Percentiles rank a stretch among this genome's conserved stretches.
phyloP scores from a whole-genome alignment of 2,113 vertebrate genomes.

The Tyto alba region DNA sequence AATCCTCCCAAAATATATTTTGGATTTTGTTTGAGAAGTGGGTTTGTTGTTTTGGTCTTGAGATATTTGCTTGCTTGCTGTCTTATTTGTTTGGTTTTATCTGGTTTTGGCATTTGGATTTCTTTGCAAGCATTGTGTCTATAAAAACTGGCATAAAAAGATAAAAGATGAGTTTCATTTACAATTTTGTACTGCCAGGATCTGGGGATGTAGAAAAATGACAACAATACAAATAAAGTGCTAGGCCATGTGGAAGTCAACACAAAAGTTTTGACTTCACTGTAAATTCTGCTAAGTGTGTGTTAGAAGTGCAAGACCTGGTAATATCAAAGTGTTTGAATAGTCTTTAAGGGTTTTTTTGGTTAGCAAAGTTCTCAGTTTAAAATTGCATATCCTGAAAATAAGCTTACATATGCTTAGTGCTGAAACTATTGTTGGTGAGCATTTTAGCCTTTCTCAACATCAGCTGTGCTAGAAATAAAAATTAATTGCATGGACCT shows the following conservation, averaged over 20 bases:
- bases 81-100: background rate
- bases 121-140: background rate
- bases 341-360: background rate
- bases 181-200: background rate
- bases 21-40: background rate
- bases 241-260: background rate
- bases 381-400: background rate
- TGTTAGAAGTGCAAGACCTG: background rate
- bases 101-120: background rate
- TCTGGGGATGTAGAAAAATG: background rate
- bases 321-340: background rate
- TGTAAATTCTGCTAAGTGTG: background rate
- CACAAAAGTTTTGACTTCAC: background rate
- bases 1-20: background rate
- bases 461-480: background rate
- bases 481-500: background rate
- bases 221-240: background rate
- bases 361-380: background rate
- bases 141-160: background rate
- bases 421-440: background rate
- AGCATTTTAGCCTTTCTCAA: background rate
- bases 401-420: background rate
- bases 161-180: background rate
- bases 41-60: background rate
- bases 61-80: background rate